phyloP scores from a whole-genome alignment of 2,888 invertebrate species.

The Dexiosoma caninum region DNA sequence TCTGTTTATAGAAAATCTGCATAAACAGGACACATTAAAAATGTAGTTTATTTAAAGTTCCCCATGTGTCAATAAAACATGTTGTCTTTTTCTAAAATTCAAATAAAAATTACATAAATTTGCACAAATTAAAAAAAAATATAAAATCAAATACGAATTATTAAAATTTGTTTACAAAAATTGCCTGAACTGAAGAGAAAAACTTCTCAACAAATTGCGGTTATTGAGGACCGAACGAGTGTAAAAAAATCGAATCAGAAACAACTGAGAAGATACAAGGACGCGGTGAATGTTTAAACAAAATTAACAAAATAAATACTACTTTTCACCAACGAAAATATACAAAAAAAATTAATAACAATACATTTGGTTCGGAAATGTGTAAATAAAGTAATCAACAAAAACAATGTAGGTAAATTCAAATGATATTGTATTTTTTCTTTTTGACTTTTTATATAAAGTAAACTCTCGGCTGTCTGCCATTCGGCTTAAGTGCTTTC shows the following conservation, averaged over 20 bases:
- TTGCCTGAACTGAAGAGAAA: neutral
- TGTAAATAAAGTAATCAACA: slow-evolving; percentile 13
- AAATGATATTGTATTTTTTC: neutral
- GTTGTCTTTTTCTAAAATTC: neutral
- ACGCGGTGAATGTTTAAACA: neutral
- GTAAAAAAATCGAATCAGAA: neutral
- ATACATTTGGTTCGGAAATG: neutral
- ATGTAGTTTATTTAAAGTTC: neutral
- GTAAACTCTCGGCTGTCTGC: neutral
- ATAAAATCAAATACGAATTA: neutral
- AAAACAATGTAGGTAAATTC: slow-evolving; percentile 11
- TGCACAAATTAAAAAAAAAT: slow-evolving; percentile 19
- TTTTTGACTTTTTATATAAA: slow-evolving; percentile 12
- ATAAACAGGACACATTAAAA: slow-evolving; percentile 7
- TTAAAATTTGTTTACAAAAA: neutral
- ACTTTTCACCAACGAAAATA: neutral
- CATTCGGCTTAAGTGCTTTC: neutral
- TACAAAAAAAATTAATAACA: neutral
- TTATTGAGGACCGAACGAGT: neutral
- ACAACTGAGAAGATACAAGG: neutral
- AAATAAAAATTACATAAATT: slow-evolving; percentile 39
- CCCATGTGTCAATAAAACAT: slow-evolving; percentile 7
- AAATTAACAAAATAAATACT: slow-evolving; percentile 16
- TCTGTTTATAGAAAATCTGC: neutral
- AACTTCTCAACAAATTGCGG: neutral